Evolutionary conservation across 2,888 invertebrate genomes (phyloP), one percentile per base, ranked within the genome.

Genomic region (Anodontia alba): DNA sequence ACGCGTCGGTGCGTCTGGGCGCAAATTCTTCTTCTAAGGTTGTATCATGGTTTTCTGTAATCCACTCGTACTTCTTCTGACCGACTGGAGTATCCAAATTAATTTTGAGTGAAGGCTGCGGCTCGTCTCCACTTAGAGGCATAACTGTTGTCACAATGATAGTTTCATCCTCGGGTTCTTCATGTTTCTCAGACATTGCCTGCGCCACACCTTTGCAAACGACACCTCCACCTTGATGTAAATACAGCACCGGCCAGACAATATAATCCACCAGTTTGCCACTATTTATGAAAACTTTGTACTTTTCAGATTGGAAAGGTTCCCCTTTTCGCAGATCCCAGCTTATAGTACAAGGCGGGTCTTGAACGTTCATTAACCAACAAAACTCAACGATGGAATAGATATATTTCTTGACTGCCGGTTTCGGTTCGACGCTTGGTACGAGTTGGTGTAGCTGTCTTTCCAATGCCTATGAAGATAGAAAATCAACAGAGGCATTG

Each of bases 281-380:
- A 20, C 43, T 43, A 17, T 46, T 23, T 43, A 17, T 43, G 43
- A 36, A 69, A 8, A 46, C 43, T 46, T 26, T 69, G 26, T 43
- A 42, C 29, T 69, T 69, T 10, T 42, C 46, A 7, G 42, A 23
- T 15, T 69, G 43, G 26, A 69, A 46, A 12, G 23, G 29, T 42
- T 69, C 69, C 1, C 46, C 46, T 29, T 43, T 23, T 7, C 42
- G 23, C 7, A 69, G 15, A n/a, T 43, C 69, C 38, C 69, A 69
- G 26, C 46, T 46, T 26, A 69, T 23, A 1, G 46, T 46, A 26
- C 69, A 38, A 26, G 69, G 69, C 12, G 69, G 69, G 23, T 69
- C 69, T n/a, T 69, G 69, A 15, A 69, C 29, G 33, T 42, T 46
- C 15, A 69, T 7, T 33, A 69, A 46, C 69, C 69, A 69, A 29